Evolutionary conservation across 2,888 invertebrate genomes (phyloP).

Genomic region (Eupithecia dodoneata): DNA sequence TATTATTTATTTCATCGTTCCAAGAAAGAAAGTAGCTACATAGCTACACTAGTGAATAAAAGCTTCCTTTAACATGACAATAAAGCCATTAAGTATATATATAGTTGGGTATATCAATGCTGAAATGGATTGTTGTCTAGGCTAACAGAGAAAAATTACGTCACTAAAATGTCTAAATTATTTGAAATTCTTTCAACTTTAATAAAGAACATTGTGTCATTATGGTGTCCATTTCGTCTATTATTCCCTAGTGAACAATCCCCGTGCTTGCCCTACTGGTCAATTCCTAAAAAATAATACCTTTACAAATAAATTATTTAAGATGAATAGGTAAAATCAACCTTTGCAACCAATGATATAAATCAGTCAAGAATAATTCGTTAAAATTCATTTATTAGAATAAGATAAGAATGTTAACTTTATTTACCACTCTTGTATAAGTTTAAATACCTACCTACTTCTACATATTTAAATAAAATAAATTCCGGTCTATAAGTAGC

Average conservation of each 20-base stretch:
- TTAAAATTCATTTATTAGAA: neutral
- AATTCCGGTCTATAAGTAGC: conserved; percentile 12
- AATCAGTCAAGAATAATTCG: neutral
- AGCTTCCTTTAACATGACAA: neutral
- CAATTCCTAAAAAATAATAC: neutral
- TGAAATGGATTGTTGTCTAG: too few relatives aligned
- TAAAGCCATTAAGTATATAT: neutral
- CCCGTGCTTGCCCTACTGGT: too few relatives aligned
- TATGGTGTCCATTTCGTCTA: too few relatives aligned
- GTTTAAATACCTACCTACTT: neutral
- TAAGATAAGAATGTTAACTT: neutral
- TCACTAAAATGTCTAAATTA: too few relatives aligned
- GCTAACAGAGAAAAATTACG: too few relatives aligned
- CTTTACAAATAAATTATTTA: neutral
- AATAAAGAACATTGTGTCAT: too few relatives aligned
- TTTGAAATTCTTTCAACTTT: too few relatives aligned
- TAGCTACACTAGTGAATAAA: neutral
- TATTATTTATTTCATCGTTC: neutral
- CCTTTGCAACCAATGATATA: neutral
- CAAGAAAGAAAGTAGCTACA: neutral
- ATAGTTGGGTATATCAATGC: neutral
- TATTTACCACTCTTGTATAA: neutral
- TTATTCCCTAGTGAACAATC: too few relatives aligned
- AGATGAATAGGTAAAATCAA: neutral
- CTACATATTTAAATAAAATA: conserved; percentile 10